Conservation (phyloP, 2,797 vertebrate species). For the Ctenosaura bakeri region DNA sequence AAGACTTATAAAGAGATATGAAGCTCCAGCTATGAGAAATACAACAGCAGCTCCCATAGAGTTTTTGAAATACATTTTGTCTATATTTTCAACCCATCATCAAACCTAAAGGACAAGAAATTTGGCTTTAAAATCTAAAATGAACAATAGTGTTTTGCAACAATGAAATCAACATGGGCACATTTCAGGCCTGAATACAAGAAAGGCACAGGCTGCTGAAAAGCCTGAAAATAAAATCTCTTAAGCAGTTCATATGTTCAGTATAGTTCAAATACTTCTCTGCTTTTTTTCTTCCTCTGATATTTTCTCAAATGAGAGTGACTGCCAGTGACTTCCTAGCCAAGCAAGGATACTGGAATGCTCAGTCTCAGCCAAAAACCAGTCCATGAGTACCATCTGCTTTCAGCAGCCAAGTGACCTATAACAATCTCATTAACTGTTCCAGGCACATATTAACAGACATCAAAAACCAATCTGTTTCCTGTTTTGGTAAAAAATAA, state of each 20-base stretch:
- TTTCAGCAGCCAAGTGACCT: constrained; percentile 15
- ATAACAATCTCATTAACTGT: neutral
- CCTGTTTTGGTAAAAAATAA: constrained; percentile 19
- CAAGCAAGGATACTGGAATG: neutral
- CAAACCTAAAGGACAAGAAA: neutral
- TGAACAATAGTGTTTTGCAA: neutral
- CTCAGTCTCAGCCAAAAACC: neutral
- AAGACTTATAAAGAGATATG: neutral
- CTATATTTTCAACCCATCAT: neutral
- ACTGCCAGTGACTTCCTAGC: rapidly evolving
- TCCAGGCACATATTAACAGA: constrained; percentile 5
- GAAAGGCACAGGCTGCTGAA: neutral
- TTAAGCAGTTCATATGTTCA: neutral
- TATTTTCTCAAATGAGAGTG: neutral
- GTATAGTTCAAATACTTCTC: neutral
- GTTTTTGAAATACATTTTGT: neutral
- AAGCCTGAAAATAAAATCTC: neutral
- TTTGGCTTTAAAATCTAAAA: neutral
- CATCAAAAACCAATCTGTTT: neutral
- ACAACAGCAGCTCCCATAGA: neutral
- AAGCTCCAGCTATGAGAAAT: neutral
- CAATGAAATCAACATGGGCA: neutral
- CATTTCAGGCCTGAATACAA: neutral
- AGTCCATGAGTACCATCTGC: rapidly evolving
- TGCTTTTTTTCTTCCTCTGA: neutral